Percentiles rank a stretch among this genome's conserved stretches.
Conservation (phyloP, 2,113 vertebrate species). For the Cromileptes altivelis region DNA sequence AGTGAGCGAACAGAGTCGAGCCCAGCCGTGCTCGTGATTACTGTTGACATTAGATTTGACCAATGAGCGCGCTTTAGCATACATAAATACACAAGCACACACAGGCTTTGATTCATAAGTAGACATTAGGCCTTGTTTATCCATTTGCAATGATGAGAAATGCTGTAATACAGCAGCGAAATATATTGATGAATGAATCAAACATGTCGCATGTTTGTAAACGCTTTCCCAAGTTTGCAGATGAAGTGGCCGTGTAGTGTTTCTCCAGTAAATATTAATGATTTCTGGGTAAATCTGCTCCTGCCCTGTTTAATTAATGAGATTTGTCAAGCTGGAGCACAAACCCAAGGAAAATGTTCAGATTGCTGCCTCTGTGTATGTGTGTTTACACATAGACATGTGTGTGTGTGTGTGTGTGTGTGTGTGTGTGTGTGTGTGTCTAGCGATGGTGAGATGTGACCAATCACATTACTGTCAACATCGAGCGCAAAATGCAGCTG, state of each 20-base stretch:
- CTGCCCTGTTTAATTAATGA: constrained; percentile 53
- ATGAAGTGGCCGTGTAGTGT: constrained; percentile 21
- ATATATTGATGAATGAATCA: constrained; percentile 45
- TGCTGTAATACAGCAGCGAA: constrained; percentile 33
- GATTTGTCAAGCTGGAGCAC: constrained; percentile 14
- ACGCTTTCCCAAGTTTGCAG: constrained; percentile 39
- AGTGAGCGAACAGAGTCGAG: constrained; percentile 37
- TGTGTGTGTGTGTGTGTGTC: neutral
- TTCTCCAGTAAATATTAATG: constrained; percentile 51
- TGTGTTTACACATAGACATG: neutral
- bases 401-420: neutral
- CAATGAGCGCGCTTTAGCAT: constrained; percentile 26
- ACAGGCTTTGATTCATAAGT: constrained; percentile 55
- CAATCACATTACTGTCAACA: constrained; percentile 51
- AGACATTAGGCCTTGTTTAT: constrained; percentile 45
- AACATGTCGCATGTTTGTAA: constrained; percentile 34
- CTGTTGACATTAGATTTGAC: constrained; percentile 63
- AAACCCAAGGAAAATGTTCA: constrained; percentile 16
- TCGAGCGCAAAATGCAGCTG: constrained; percentile 4
- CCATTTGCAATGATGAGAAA: constrained; percentile 37
- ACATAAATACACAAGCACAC: constrained; percentile 35
- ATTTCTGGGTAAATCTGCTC: constrained; percentile 56
- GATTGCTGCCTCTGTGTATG: neutral
- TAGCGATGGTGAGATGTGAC: constrained; percentile 30
- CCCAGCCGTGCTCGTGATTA: constrained; percentile 56